Evolutionary conservation across 2,888 invertebrate species (phyloP).

Genomic region (Drosophila meridiana): DNA sequence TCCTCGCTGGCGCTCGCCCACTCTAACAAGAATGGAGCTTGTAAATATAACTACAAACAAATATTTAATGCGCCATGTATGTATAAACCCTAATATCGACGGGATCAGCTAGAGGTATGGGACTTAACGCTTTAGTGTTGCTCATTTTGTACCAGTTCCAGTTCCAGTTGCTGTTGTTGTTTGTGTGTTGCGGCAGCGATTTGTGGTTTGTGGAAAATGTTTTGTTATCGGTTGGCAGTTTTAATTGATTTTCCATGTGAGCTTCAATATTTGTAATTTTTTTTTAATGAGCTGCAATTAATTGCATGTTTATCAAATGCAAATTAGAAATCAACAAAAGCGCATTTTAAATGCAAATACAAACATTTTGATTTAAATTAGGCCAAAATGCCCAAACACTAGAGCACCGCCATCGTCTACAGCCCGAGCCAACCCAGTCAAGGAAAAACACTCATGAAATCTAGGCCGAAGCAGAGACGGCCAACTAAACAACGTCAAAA

Average conservation of each 20-base stretch:
- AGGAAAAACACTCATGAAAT: constrained; percentile 41
- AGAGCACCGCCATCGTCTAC: neutral
- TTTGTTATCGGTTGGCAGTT: constrained; percentile 59
- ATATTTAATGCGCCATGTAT: constrained; percentile 50
- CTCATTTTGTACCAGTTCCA: constrained; percentile 15
- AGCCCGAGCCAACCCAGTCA: constrained; percentile 28
- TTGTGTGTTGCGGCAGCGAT: constrained; percentile 63
- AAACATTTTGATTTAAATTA: constrained; percentile 31
- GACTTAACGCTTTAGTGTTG: constrained; percentile 14
- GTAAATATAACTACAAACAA: constrained; percentile 47
- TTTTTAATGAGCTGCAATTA: constrained; percentile 71
- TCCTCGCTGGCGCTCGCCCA: neutral
- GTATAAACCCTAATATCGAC: constrained; percentile 48
- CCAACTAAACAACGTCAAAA: constrained; percentile 55
- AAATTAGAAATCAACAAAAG: constrained; percentile 38
- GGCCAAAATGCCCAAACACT: constrained; percentile 14
- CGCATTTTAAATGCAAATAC: constrained; percentile 13
- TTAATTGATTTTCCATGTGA: constrained; percentile 76
- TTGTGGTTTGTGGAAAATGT: constrained; percentile 66
- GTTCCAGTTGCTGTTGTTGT: constrained; percentile 19
- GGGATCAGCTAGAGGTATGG: constrained; percentile 23
- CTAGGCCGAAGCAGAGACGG: neutral
- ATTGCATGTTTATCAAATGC: constrained; percentile 40
- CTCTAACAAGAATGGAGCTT: constrained; percentile 28
- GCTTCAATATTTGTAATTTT: constrained; percentile 19